phyloP scores from a whole-genome alignment of 2,113 vertebrate genomes.

The Microtus montanus region DNA sequence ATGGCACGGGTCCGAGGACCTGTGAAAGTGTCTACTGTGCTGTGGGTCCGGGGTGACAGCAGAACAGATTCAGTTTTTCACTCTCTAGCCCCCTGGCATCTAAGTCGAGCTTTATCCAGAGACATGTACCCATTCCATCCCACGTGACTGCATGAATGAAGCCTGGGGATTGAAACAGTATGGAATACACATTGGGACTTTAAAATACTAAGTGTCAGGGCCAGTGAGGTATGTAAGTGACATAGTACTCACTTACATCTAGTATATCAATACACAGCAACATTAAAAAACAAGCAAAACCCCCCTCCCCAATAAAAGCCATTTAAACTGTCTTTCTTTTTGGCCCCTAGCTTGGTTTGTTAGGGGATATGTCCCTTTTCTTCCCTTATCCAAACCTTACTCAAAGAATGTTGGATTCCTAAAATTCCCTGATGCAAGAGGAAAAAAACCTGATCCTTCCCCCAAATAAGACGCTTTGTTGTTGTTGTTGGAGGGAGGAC shows the following conservation, averaged over 20 bases:
- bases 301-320: background rate
- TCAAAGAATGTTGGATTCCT: background rate
- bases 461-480: background rate
- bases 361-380: background rate
- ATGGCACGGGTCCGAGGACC: background rate
- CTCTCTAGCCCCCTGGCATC: background rate
- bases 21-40: background rate
- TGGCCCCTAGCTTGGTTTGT: background rate
- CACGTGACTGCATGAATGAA: background rate
- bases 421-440: background rate
- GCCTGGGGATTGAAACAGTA: background rate
- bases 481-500: background rate
- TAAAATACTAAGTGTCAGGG: background rate
- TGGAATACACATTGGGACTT: background rate
- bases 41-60: background rate
- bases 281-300: background rate
- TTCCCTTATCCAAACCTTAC: background rate
- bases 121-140: background rate
- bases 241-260: background rate
- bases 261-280: background rate
- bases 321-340: background rate
- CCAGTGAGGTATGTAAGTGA: too few relatives aligned
- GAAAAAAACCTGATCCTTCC: background rate
- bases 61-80: background rate
- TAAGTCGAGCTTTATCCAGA: slow-evolving; percentile 10